phyloP scores from a whole-genome alignment of 2,113 vertebrate genomes.

The Mirza zaza region DNA sequence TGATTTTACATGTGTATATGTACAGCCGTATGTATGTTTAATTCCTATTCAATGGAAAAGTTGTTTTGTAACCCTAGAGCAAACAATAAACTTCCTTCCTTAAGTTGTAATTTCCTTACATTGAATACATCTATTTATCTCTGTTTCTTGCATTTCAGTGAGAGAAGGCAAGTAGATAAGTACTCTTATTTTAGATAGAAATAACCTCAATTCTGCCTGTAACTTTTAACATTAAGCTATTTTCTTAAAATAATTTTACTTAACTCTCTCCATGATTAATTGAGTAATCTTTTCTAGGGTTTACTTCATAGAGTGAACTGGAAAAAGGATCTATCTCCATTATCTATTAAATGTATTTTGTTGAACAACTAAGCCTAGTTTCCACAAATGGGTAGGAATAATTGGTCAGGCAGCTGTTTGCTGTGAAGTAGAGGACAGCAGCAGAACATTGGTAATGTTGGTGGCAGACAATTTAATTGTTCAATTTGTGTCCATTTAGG shows the following conservation, averaged over 20 bases:
- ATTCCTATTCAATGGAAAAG: not conserved
- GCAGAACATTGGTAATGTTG: not conserved
- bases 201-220: not conserved
- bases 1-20: not conserved
- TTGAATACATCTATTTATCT: not conserved
- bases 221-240: not conserved
- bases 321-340: not conserved
- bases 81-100: not conserved
- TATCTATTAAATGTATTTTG: not conserved
- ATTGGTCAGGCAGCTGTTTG: not conserved
- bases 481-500: slow-evolving; percentile 44
- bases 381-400: not conserved
- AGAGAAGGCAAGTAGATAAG: not conserved
- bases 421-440: not conserved
- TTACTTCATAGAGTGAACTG: not conserved
- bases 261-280: not conserved
- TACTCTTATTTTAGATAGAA: not conserved
- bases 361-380: not conserved
- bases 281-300: not conserved
- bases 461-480: slow-evolving; percentile 48
- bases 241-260: slow-evolving; percentile 20
- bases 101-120: not conserved
- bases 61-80: not conserved
- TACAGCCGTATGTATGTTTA: rapidly evolving
- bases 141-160: not conserved